phyloP scores from a whole-genome alignment of 1,140 invertebrate species.

The Drosophila sproati region DNA sequence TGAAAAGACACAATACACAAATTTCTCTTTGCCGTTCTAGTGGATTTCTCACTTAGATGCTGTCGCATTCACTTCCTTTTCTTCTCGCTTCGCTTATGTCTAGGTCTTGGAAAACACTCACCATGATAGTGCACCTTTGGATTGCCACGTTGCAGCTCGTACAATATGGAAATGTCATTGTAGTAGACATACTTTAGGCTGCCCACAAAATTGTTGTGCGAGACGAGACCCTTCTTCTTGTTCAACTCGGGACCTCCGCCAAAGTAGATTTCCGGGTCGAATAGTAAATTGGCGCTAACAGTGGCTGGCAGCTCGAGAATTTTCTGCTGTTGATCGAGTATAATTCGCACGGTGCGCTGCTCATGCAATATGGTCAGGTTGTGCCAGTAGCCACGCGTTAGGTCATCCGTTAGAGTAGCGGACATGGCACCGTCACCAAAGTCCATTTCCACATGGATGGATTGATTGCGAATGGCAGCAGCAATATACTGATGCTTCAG shows the following conservation, averaged over 20 bases:
- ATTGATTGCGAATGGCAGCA: constrained; percentile 91
- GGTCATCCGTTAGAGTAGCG: constrained; percentile 88
- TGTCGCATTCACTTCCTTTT: background rate
- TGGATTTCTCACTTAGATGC: constrained; percentile 27
- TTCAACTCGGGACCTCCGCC: constrained; percentile 92
- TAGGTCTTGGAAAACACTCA: constrained; percentile 45
- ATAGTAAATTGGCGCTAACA: constrained; percentile 91
- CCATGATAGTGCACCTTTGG: constrained; percentile 93
- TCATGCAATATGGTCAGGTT: constrained; percentile 94
- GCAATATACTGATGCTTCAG: constrained; percentile 93
- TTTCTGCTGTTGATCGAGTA: constrained; percentile 90
- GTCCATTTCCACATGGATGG: constrained; percentile 92
- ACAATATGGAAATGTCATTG: constrained; percentile 95
- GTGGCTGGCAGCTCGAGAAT: constrained; percentile 89
- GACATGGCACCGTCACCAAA: constrained; percentile 91
- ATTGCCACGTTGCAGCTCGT: constrained; percentile 92
- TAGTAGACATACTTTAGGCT: constrained; percentile 96
- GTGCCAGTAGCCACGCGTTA: constrained; percentile 93
- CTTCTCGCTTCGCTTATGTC: too few species aligned
- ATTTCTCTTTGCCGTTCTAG: constrained; percentile 18
- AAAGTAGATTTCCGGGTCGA: constrained; percentile 97
- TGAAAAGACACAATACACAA: constrained; percentile 31
- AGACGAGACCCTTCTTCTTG: constrained; percentile 90
- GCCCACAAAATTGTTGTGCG: constrained; percentile 92
- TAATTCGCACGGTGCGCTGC: constrained; percentile 89